Evolutionary conservation across 2,113 vertebrate species (phyloP).

Genomic region (Orientallactaga bullata): DNA sequence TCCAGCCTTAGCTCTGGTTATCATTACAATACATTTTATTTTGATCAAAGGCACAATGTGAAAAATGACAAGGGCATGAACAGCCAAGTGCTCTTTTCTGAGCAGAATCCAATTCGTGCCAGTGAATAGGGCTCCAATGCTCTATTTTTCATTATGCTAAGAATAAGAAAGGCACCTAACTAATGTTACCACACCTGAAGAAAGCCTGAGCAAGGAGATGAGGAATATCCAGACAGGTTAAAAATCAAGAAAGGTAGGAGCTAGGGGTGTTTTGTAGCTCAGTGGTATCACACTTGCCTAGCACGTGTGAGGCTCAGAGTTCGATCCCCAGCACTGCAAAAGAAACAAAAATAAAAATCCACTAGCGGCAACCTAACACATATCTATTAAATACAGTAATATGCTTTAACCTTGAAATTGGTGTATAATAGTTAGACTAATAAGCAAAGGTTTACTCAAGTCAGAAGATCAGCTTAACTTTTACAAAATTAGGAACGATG

Average conservation of each 20-base stretch:
- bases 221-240: not conserved
- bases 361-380: not conserved
- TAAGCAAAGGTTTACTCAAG: too few species aligned
- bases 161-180: not conserved
- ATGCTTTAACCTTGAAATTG: constrained; percentile 1
- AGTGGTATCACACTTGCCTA: not conserved
- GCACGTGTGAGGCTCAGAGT: not conserved
- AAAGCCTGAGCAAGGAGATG: not conserved
- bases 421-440: constrained; percentile 11
- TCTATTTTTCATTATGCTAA: not conserved
- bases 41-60: not conserved
- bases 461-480: constrained; percentile 17
- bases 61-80: not conserved
- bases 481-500: constrained; percentile 1
- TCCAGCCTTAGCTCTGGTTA: not conserved
- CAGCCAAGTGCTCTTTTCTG: not conserved
- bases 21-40: not conserved
- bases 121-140: not conserved
- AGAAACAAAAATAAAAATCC: not conserved
- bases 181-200: not conserved
- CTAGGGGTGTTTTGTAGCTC: not conserved
- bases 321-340: not conserved
- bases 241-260: not conserved
- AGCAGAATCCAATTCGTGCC: not conserved
- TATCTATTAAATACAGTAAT: not conserved